phyloP scores from a whole-genome alignment of 2,888 invertebrate species.

The Mycalesis mineus region DNA sequence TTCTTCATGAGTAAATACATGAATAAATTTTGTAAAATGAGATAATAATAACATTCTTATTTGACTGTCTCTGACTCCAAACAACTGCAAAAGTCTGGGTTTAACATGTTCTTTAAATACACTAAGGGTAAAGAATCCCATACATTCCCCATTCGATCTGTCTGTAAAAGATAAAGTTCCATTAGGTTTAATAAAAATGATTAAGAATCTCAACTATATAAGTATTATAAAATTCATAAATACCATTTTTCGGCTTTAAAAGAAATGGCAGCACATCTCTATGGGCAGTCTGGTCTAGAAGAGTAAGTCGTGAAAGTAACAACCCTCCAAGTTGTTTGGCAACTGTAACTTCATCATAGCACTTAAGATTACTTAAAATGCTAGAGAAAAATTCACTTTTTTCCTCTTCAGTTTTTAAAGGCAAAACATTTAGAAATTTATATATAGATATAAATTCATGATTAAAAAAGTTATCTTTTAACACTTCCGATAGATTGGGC shows the following conservation, averaged over 20 bases:
- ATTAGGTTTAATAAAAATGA: not conserved
- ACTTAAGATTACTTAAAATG: slow-evolving; percentile 82
- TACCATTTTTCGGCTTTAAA: slow-evolving; percentile 84
- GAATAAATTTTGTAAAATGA: slow-evolving; percentile 87
- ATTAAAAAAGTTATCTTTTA: slow-evolving; percentile 87
- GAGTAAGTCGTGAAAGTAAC: slow-evolving; percentile 89
- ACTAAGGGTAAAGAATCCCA: slow-evolving; percentile 81
- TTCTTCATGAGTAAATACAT: slow-evolving; percentile 85
- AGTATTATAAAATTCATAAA: not conserved
- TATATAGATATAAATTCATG: slow-evolving; percentile 91
- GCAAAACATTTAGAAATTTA: slow-evolving; percentile 88
- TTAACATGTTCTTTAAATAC: slow-evolving; percentile 86
- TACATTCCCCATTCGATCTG: slow-evolving; percentile 59
- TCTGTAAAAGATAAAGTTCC: slow-evolving; percentile 46
- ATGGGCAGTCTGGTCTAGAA: slow-evolving; percentile 89
- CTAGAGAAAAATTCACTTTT: slow-evolving; percentile 87
- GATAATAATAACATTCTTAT: slow-evolving; percentile 85
- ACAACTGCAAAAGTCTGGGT: slow-evolving; percentile 87
- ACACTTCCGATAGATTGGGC: slow-evolving; percentile 81
- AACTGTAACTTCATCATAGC: slow-evolving; percentile 88
- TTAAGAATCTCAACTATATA: not conserved
- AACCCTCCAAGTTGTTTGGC: slow-evolving; percentile 88
- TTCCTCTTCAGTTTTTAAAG: slow-evolving; percentile 86
- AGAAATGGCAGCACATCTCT: slow-evolving; percentile 83
- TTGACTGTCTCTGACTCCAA: slow-evolving; percentile 90